Evolutionary conservation across 1,140 invertebrate genomes (phyloP), one percentile per base, ranked within the genome.

Genomic region (Laupala kohalensis): DNA sequence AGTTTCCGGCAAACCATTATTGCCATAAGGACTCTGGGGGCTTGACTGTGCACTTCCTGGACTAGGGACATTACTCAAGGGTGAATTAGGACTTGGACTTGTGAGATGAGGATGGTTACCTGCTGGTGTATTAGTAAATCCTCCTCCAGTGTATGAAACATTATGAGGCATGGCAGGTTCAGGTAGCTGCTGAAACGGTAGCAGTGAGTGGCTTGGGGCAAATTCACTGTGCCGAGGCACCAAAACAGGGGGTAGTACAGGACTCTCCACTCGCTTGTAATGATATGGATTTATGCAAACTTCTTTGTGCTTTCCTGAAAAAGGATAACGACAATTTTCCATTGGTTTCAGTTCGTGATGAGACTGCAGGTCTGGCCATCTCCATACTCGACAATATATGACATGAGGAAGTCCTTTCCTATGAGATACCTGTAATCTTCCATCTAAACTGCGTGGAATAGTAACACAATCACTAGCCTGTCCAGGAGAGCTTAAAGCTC

Each of bases 211-310:
- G 0, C 92, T 91, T 0, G 95, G 93, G 4, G 95, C 93, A 81
- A 92, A 98, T 82, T 99, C 96, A 72, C 93, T 96, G 81, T 98
- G 94, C 72, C 96, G 84, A 67, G 96, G 96, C 29, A 98, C 96
- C 67, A 98, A 80, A 28, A 98, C 96, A 4, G 97, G 96, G n/a
- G 96, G 96, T 76, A 98, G 83, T 13, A 99, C 95, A 86, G 93
- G 92, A 79, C 92, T 95, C 79, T 97, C 94, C 5, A 97, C 93
- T 70, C 95, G 84, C 79, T 96, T 95, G 80, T 99, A 99, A 82
- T 99, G 97, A 81, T 98, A 99, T 6, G 97, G 97, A 84, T 99
- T 99, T 74, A 99, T 97, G 84, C 97, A 99, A 27, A 97, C 93
- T 83, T 98, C 95, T 79, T 97, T 97, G 77, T 97, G 93, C 81